These are phyloP conservation scores for Chamaea fasciata DNA, from an alignment of 2,113 vertebrate genomes.

Conservation along the genomic window DNA sequence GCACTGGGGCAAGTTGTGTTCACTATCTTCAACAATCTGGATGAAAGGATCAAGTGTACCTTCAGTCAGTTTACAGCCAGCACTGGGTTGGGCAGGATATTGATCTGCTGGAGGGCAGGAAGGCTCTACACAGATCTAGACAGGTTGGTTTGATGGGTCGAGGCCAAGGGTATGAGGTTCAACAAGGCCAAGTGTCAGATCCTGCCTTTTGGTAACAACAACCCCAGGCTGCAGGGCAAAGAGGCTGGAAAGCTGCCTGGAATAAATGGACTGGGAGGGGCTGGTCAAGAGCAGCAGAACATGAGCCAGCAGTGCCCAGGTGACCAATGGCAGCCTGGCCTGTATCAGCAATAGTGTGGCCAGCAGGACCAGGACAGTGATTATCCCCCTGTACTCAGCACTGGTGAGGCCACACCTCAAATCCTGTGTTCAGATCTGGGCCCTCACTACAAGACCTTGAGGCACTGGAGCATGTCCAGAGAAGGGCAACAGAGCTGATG, in stretches of 20 bases:
- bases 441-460: neutral
- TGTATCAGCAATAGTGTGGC: fast-evolving
- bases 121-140: neutral
- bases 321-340: fast-evolving
- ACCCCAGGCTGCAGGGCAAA: neutral
- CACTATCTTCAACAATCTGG: neutral
- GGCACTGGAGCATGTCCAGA: fast-evolving
- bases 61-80: neutral
- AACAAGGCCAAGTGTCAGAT: neutral
- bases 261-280: neutral
- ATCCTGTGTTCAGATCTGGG: neutral
- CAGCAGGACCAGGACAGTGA: neutral
- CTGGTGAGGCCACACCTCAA: neutral
- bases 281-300: neutral
- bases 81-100: neutral
- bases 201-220: neutral
- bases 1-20: neutral
- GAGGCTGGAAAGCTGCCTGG: neutral
- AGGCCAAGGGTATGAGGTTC: neutral
- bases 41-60: neutral
- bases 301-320: neutral
- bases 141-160: neutral
- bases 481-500: neutral
- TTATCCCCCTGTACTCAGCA: fast-evolving
- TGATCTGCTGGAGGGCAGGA: neutral